Percentiles rank a stretch among this genome's conserved stretches.
phyloP scores from a whole-genome alignment of 1,140 invertebrate species.

The Colletes gigas region DNA sequence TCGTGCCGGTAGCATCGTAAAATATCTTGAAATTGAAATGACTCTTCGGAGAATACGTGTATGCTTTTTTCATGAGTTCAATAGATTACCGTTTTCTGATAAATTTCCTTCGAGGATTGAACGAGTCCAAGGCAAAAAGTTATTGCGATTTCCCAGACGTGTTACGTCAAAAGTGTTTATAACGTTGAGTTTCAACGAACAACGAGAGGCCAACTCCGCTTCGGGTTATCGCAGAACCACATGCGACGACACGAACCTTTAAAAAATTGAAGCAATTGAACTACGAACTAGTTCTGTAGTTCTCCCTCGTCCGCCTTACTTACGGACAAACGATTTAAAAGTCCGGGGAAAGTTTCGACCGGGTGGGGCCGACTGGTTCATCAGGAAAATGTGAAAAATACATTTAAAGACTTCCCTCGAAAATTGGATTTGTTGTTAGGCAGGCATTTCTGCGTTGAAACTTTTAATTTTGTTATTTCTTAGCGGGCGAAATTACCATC shows the following conservation, averaged over 20 bases:
- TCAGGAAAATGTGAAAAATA: slow-evolving; percentile 15
- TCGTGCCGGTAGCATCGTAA: too few relatives aligned
- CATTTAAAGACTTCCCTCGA: neutral
- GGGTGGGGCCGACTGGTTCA: neutral
- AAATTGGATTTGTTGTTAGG: neutral
- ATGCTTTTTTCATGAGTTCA: neutral
- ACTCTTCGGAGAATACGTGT: too few relatives aligned
- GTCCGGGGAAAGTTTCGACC: neutral
- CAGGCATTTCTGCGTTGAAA: neutral
- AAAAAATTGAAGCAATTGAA: neutral
- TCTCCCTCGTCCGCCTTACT: neutral
- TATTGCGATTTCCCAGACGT: neutral
- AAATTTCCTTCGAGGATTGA: neutral
- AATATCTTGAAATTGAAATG: too few relatives aligned
- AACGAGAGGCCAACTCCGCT: neutral
- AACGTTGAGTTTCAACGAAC: neutral
- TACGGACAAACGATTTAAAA: neutral
- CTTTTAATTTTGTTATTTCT: neutral
- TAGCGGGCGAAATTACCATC: neutral
- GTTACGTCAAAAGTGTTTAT: neutral
- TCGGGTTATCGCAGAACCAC: neutral
- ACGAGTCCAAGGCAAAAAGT: neutral
- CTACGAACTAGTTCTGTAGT: neutral
- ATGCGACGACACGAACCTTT: neutral
- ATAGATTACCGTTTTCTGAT: too few relatives aligned